Evolutionary conservation across 2,888 invertebrate genomes (phyloP), one percentile per base, ranked within the genome.

Genomic region (Sclerodermus sp.): DNA sequence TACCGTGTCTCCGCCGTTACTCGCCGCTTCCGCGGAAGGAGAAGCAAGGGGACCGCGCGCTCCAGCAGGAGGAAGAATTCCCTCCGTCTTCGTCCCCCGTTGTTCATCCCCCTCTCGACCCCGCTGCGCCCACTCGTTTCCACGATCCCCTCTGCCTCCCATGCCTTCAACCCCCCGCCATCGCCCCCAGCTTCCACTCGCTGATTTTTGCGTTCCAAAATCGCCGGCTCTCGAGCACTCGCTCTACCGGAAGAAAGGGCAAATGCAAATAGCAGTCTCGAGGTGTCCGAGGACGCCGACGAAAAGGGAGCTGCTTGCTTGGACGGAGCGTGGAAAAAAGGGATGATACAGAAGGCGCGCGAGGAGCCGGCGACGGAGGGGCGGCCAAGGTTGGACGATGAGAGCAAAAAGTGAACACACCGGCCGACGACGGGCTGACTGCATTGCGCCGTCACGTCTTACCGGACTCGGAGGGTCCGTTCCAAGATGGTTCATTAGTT

Each of bases 361-460:
- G 42, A 30, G 14, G 36, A 17, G 34, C 37, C 45, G 17, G 37
- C 31, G 40, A 51, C 45, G 47, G 48, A 58, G 34, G 12, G n/a
- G n/a, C n/a, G n/a, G n/a, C n/a, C n/a, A n/a, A 34, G 34, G 34
- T 8, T 4, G 50, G 56, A 57, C 43, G 64, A 61, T 50, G 61
- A 49, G 53, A 57, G 51, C 54, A 61, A 63, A 58, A 64, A 65
- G 57, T 60, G 55, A 54, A 49, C 45, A 23, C 53, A 45, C 8
- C 31, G 42, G 42, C 47, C 45, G 42, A 37, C 51, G 41, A 46
- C 53, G 52, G 55, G 60, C 62, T 62, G 68, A 74, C 77, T 74
- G 77, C 77, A 77, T 76, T 76, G 77, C 77, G 76, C 70, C 74
- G 76, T 77, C 77, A 77, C 76, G 77, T 77, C 74, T 65, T 74